Evolutionary conservation across 2,888 invertebrate species (phyloP), one percentile per base, ranked within the genome.

Genomic region (Amiota minor): DNA sequence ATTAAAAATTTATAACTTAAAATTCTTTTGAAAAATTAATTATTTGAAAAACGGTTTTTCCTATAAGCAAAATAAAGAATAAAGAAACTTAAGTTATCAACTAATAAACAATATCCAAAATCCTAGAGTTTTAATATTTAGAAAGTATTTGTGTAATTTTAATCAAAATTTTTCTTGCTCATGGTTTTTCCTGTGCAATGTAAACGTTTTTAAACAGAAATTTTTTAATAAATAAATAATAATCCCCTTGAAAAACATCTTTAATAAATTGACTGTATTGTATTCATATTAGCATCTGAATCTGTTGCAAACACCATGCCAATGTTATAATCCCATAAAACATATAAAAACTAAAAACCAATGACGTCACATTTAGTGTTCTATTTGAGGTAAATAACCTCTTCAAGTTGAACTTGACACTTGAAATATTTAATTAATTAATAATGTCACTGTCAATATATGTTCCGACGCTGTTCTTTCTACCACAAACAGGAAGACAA

Each of bases 341-440:
- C 6, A 59, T 9, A 9, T 59, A 16, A 20, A 9, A 16, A 53
- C 45, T 2, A 4, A 45, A 45, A 62, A 62, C 16, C 49, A 20
- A 47, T 50, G 35, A 50, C 46, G 67, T 50, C 50, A 68, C 35
- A 16, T 20, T n/a, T 23, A 62, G 2, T 4, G 53, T 46, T 68
- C 23, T 50, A 23, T 12, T 16, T 11, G 49, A 73, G 85, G 85
- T 77, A 82, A 85, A 85, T 82, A 83, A 83, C 83, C 83, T 85
- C 78, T 80, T 81, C 85, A 84, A 85, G 85, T 78, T 81, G 71
- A 84, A 79, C 83, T 77, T 78, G 79, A 80, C 75, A 72, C 67
- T 71, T 76, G 77, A 79, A 67, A 50, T 55, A 45, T 35, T 56
- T 70, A 49, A 56, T 70, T 20, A 61, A 71, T 61, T 16, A 23